Evolutionary conservation across 1,140 invertebrate genomes (phyloP).

Genomic region (Protaetia brevitarsis): DNA sequence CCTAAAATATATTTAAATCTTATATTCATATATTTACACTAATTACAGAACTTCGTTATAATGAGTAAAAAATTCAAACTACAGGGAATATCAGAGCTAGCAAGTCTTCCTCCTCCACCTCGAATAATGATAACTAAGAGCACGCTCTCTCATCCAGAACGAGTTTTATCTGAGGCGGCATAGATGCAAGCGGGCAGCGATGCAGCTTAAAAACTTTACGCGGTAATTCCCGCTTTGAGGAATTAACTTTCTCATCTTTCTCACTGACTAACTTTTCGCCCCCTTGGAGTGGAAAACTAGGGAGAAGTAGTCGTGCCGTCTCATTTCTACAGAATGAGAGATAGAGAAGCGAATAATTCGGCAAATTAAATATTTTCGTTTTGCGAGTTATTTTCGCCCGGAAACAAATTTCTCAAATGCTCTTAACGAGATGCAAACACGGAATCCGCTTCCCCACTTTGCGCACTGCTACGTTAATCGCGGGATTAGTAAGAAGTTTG

Average conservation of each 20-base stretch:
- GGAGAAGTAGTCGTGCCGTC: not conserved
- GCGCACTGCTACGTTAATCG: too few species aligned
- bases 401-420: not conserved
- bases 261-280: not conserved
- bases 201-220: not conserved
- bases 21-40: too few species aligned
- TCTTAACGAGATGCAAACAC: conserved; percentile 1
- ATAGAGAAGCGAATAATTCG: not conserved
- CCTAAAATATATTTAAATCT: too few species aligned
- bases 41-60: too few species aligned
- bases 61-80: too few species aligned
- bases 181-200: not conserved
- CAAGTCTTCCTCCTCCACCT: too few species aligned
- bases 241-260: conserved; percentile 2
- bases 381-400: conserved; percentile 1
- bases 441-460: too few species aligned
- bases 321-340: not conserved
- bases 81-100: too few species aligned
- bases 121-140: not conserved
- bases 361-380: conserved; percentile 10
- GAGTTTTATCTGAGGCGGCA: not conserved
- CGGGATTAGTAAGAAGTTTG: too few species aligned
- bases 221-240: conserved; percentile 5
- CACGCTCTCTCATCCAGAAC: not conserved
- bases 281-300: not conserved